Evolutionary conservation across 2,888 invertebrate species (phyloP), one percentile per base, ranked within the genome.

Genomic region (Drosophila flavopinicola): DNA sequence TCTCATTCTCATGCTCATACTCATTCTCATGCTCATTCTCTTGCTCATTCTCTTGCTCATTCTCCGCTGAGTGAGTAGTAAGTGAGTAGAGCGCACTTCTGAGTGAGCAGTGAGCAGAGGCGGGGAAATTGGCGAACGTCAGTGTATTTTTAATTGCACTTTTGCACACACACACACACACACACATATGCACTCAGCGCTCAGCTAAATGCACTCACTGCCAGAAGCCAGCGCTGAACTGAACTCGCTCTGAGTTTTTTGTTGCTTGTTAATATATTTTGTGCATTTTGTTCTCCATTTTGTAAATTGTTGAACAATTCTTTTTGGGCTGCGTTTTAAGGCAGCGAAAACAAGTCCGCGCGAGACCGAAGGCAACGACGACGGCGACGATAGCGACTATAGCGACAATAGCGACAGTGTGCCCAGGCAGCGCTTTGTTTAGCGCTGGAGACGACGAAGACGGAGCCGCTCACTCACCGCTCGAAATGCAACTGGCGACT

Each of bases 391-490:
- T 48, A 32, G 20, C 42, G 30, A 30, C 49, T 23, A 33, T 38
- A 17, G 30, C 60, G 33, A 47, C 15, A n/a, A 48, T 17, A 27
- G 41, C 27, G 17, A n/a, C n/a, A n/a, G n/a, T n/a, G n/a, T n/a
- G n/a, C n/a, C 25, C 66, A 47, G 54, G 47, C 79, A 56, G 58
- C 70, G 74, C 71, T 71, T 75, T 74, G 75, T 74, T 77, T 61
- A 69, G 70, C 71, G 59, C 76, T 72, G 71, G 72, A 75, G 72
- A 75, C 61, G 71, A 57, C 61, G 71, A 57, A 69, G 83, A 78
- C 76, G 72, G 79, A 78, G 76, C 75, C 78, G 85, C 85, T 86
- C 87, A 84, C 87, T 85, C 79, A 86, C 85, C 82, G 82, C 79
- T 85, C 82, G 85, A 80, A 80, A 80, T 80, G 87, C 79, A 86